Percentiles rank a stretch among this genome's conserved stretches.
Evolutionary conservation across 2,797 vertebrate genomes (phyloP).

Genomic region (Sebastes melanostomus): DNA sequence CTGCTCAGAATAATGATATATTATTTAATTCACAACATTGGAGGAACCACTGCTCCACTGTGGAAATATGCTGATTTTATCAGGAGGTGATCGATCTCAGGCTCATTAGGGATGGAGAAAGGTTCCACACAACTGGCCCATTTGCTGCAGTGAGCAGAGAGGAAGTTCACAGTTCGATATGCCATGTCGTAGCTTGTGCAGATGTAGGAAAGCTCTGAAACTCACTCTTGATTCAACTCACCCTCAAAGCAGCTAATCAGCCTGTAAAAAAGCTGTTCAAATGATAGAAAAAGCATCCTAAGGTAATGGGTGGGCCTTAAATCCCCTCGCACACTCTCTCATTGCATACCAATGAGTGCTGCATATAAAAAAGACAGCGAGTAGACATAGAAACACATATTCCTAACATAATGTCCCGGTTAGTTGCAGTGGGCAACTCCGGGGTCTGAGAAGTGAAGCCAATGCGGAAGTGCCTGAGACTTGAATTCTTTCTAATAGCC

Average conservation of each 20-base stretch:
- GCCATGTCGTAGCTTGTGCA: slow-evolving; percentile 36
- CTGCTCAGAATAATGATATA: slow-evolving; percentile 19
- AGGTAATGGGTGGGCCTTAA: slow-evolving; percentile 5
- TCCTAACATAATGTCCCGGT: slow-evolving; percentile 1
- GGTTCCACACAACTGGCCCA: slow-evolving; percentile 33
- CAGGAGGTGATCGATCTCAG: slow-evolving; percentile 46
- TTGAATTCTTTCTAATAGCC: no score
- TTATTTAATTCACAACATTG: slow-evolving; percentile 27
- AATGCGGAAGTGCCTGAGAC: no score
- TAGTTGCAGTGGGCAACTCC: no score
- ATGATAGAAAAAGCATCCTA: slow-evolving; percentile 14
- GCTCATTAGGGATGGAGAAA: slow-evolving; percentile 37
- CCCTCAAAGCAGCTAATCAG: slow-evolving; percentile 41
- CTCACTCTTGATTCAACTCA: slow-evolving; percentile 21
- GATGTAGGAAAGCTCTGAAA: slow-evolving; percentile 30
- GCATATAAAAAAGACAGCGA: background rate
- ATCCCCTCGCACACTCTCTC: background rate
- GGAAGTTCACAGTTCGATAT: slow-evolving; percentile 51
- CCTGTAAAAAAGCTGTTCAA: slow-evolving; percentile 27
- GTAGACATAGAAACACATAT: background rate
- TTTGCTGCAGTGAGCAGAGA: slow-evolving; percentile 41
- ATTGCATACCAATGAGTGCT: slow-evolving; percentile 1
- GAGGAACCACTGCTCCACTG: background rate
- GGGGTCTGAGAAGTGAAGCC: no score
- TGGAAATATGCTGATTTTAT: slow-evolving; percentile 44